phyloP scores from a whole-genome alignment of 2,797 vertebrate species.

The Coluber constrictor region DNA sequence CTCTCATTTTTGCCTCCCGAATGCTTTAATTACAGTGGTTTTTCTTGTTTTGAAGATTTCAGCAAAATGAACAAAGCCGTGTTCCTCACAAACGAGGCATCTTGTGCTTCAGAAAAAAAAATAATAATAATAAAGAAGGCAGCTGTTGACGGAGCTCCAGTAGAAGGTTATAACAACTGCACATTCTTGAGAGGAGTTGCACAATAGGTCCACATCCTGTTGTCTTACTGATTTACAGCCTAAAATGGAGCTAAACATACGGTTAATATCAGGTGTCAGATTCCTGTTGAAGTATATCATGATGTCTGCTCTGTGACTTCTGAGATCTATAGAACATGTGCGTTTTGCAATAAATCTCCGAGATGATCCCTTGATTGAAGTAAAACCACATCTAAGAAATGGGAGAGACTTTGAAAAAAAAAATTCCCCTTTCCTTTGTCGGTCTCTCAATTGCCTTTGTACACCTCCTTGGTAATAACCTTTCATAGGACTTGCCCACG shows the following conservation, averaged over 20 bases:
- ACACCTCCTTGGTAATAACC: background rate
- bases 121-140: background rate
- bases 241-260: background rate
- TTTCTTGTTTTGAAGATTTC: constrained; percentile 8
- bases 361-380: background rate
- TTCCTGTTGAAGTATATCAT: constrained; percentile 12
- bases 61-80: background rate
- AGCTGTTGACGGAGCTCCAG: constrained; percentile 9
- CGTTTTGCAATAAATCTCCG: background rate
- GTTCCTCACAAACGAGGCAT: background rate
- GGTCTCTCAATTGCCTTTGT: background rate
- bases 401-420: background rate
- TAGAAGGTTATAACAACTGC: constrained; percentile 7
- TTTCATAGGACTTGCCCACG: background rate
- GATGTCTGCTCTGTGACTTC: background rate
- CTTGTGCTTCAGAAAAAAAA: background rate
- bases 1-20: background rate
- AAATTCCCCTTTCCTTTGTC: background rate
- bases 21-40: background rate
- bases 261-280: constrained; percentile 6
- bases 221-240: constrained; percentile 6
- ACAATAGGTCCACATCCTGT: constrained; percentile 3
- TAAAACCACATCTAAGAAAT: background rate
- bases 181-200: background rate
- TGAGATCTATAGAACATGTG: background rate